Evolutionary conservation across 2,797 vertebrate species (phyloP), one percentile per base, ranked within the genome.

Genomic region (Triplophysa yarkandensis): DNA sequence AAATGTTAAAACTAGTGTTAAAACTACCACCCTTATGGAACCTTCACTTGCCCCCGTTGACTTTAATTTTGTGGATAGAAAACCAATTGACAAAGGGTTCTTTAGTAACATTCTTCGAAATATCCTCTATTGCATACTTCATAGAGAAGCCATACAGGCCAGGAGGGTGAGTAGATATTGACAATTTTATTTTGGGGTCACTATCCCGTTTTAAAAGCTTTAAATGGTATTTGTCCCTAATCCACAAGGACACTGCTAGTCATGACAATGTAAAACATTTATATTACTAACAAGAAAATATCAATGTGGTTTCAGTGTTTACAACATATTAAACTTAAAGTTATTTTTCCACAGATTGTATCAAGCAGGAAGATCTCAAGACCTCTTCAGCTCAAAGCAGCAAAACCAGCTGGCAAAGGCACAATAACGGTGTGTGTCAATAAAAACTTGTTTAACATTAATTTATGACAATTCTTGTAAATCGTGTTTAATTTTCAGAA

Each of bases 361-460:
- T 93, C 96, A 74, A 96, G 94, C 85, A 94, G 87, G 46, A 90
- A 85, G 27, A 4, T 98, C 48, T 95, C 92, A 70, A 88, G 92
- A n/a, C 92, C 93, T 0, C 88, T 98, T 87, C 93, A 96, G 85
- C 32, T 98, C 85, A 96, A 96, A 87, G 91, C 93, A 82, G 92
- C 91, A 63, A 98, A 95, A 80, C 95, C 93, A 83, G 95, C 96
- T 17, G 98, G 96, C 36, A 96, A 89, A 88, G 95, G 94, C 81
- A 90, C 85, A 75, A 93, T 98, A 77, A 96, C 80, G 13, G 96
- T 98, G 87, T 86, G 81, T 78, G 2, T 50, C 30, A n/a, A 41
- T n/a, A 28, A 46, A 16, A 4, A 54, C 30, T 9, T 5, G 17
- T 3, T 7, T 39, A 23, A 16, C 48, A 17, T 64, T 48, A 23